Conservation (phyloP, 1,140 invertebrate genomes). For the Armadillidium nasatum region DNA sequence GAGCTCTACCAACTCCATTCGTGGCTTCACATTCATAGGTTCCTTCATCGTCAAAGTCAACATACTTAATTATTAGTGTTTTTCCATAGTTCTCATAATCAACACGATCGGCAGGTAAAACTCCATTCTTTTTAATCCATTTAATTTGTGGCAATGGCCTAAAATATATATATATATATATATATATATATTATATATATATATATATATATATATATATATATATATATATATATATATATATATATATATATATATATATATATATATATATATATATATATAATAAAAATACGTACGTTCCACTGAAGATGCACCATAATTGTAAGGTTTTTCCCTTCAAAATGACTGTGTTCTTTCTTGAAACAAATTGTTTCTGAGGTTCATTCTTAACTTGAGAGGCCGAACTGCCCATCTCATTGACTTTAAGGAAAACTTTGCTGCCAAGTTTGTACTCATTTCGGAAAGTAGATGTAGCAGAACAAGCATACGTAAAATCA, state of each 20-base stretch:
- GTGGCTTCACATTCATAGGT: constrained; percentile 84
- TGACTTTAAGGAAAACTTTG: constrained; percentile 67
- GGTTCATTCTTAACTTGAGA: constrained; percentile 70
- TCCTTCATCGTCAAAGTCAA: constrained; percentile 79
- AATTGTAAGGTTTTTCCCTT: constrained; percentile 74
- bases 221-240: constrained; percentile 47
- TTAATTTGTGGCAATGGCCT: constrained; percentile 55
- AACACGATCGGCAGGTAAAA: constrained; percentile 63
- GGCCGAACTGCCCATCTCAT: constrained; percentile 65
- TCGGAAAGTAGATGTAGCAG: constrained; percentile 75
- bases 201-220: too few species aligned
- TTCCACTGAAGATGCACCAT: constrained; percentile 86
- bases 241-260: constrained; percentile 43
- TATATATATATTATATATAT: too few species aligned
- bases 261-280: background rate
- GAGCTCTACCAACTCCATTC: constrained; percentile 77
- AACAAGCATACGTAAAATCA: constrained; percentile 81
- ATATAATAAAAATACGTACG: constrained; percentile 57
- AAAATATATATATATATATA: background rate
- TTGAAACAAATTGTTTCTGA: constrained; percentile 71
- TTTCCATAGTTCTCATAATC: constrained; percentile 83
- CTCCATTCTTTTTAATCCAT: constrained; percentile 73
- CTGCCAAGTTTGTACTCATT: constrained; percentile 89
- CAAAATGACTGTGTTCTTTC: constrained; percentile 76
- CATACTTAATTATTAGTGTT: constrained; percentile 77